These are phyloP conservation scores for Troilus luridus DNA, from an alignment of 2,888 invertebrate species.

Conservation along the genomic window DNA sequence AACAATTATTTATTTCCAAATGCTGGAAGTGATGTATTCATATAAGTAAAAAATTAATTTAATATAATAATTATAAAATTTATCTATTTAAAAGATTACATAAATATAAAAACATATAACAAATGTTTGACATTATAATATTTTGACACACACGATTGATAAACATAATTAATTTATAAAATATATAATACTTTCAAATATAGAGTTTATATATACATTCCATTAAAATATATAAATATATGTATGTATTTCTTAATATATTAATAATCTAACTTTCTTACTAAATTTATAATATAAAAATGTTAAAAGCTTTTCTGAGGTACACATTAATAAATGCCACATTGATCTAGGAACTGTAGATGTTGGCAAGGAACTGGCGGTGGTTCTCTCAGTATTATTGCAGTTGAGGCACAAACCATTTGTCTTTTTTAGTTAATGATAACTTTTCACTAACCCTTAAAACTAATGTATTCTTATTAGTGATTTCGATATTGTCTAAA, in stretches of 20 bases:
- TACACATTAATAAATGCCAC: constrained; percentile 44
- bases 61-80: not conserved
- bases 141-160: not conserved
- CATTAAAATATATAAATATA: constrained; percentile 22
- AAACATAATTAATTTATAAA: constrained; percentile 1
- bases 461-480: not conserved
- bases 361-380: constrained; percentile 33
- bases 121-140: constrained; percentile 29
- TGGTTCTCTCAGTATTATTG: constrained; percentile 12
- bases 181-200: constrained; percentile 45
- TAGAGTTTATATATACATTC: constrained; percentile 17
- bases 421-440: not conserved
- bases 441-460: not conserved
- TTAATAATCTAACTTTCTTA: not conserved
- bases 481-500: not conserved
- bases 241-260: constrained; percentile 27
- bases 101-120: not conserved
- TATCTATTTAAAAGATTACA: constrained; percentile 4
- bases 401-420: constrained; percentile 7
- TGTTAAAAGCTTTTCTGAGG: constrained; percentile 42
- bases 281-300: constrained; percentile 31
- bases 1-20: constrained; percentile 39
- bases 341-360: constrained; percentile 37
- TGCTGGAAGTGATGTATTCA: constrained; percentile 10
- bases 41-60: constrained; percentile 5